Conservation (phyloP, 2,888 invertebrate species). For the Luffia ferchaultella region DNA sequence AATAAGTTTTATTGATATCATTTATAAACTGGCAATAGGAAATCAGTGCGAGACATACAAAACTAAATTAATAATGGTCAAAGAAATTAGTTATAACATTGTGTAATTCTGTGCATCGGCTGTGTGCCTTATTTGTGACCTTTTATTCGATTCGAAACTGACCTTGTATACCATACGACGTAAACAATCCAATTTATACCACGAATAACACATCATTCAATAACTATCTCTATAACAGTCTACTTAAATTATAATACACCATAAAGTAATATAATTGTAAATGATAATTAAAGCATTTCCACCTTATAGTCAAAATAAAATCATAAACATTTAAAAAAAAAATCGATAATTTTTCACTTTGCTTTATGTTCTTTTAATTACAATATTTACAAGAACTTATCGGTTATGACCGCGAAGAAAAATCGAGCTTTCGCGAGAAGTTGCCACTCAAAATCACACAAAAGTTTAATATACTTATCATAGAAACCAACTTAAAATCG, state of each 20-base stretch:
- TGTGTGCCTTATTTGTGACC: background rate
- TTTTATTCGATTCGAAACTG: background rate
- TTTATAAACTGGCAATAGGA: background rate
- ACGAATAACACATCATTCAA: conserved; percentile 37
- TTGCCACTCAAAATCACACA: conserved; percentile 63
- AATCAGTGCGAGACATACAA: background rate
- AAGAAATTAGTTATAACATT: background rate
- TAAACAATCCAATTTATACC: conserved; percentile 19
- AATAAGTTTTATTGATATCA: background rate
- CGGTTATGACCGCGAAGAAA: too few species aligned
- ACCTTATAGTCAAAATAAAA: conserved; percentile 63
- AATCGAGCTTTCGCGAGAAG: too few species aligned
- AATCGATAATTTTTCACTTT: conserved; percentile 46
- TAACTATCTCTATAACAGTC: conserved; percentile 66
- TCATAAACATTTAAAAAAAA: conserved; percentile 53
- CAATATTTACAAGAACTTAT: conserved; percentile 49
- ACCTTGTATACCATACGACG: background rate
- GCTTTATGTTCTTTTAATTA: conserved; percentile 41
- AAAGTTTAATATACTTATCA: conserved; percentile 39
- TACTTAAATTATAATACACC: conserved; percentile 63
- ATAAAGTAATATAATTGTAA: conserved; percentile 53
- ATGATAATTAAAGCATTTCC: conserved; percentile 66
- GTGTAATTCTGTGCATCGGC: background rate
- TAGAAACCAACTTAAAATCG: conserved; percentile 58
- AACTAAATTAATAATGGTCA: background rate